Percentiles rank a stretch among this genome's conserved stretches.
These are phyloP conservation scores for Ursus arctos DNA, from an alignment of 2,113 vertebrate species.

Conservation along the genomic window DNA sequence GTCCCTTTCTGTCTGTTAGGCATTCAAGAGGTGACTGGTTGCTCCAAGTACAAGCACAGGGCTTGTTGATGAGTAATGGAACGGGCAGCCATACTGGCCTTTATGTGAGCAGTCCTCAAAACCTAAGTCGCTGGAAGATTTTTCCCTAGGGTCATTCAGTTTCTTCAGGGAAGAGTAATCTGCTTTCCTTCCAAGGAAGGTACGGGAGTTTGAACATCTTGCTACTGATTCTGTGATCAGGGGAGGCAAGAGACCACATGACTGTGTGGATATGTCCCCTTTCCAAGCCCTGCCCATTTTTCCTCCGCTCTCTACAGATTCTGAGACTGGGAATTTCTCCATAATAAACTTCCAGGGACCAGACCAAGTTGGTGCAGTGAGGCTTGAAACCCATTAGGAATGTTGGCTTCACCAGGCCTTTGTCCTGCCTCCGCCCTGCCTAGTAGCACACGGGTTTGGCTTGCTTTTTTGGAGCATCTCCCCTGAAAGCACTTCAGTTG, in stretches of 20 bases:
- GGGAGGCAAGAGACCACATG: neutral
- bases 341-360: neutral
- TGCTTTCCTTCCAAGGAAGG: neutral
- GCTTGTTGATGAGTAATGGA: neutral
- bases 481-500: neutral
- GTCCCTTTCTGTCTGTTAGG: neutral
- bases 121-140: neutral
- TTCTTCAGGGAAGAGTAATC: neutral
- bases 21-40: neutral
- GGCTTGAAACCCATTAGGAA: neutral
- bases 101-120: neutral
- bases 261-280: neutral
- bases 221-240: neutral
- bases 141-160: neutral
- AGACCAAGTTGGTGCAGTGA: neutral
- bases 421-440: neutral
- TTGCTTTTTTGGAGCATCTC: neutral
- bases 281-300: neutral
- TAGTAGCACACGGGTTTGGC: neutral
- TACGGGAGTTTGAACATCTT: neutral
- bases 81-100: neutral
- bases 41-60: neutral
- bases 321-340: neutral
- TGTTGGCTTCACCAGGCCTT: neutral
- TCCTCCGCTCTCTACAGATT: neutral